Evolutionary conservation across 1,140 invertebrate genomes (phyloP).

Genomic region (Radopholus similis): DNA sequence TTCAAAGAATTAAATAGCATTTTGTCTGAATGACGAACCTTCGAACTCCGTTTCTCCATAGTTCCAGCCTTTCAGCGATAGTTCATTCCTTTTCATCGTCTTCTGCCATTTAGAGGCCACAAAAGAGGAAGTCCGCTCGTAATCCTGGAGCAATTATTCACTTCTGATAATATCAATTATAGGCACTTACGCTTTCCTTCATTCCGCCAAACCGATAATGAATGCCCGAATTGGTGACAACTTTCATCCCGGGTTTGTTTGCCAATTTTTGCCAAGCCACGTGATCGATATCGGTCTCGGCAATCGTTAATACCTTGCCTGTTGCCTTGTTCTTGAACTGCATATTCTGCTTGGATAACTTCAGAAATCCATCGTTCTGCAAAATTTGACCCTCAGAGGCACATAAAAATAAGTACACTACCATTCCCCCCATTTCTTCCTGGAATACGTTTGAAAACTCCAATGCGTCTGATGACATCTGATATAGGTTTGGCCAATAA

Average conservation of each 20-base stretch:
- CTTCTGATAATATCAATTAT: not conserved
- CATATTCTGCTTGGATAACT: conserved; percentile 83
- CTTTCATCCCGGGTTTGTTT: conserved; percentile 78
- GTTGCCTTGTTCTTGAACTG: conserved; percentile 93
- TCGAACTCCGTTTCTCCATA: conserved; percentile 93
- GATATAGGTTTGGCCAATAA: conserved; percentile 24
- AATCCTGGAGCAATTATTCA: conserved; percentile 69
- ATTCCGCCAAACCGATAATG: conserved; percentile 89
- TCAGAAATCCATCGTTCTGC: conserved; percentile 71
- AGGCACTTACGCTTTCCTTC: conserved; percentile 74
- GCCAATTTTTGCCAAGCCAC: conserved; percentile 88
- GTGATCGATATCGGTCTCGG: conserved; percentile 77
- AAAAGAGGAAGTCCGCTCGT: conserved; percentile 69
- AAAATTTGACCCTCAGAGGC: conserved; percentile 19
- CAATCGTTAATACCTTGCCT: conserved; percentile 83
- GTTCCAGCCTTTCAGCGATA: conserved; percentile 96
- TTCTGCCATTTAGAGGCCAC: conserved; percentile 73
- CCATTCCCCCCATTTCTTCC: conserved; percentile 48
- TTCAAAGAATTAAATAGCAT: conserved; percentile 2
- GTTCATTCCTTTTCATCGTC: conserved; percentile 70
- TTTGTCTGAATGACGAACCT: conserved; percentile 62
- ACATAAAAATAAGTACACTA: conserved; percentile 22
- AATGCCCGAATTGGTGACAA: conserved; percentile 84
- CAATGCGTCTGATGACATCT: conserved; percentile 23
- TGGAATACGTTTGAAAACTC: conserved; percentile 45